Evolutionary conservation across 2,797 vertebrate species (phyloP).

Genomic region (Fundulus diaphanus): DNA sequence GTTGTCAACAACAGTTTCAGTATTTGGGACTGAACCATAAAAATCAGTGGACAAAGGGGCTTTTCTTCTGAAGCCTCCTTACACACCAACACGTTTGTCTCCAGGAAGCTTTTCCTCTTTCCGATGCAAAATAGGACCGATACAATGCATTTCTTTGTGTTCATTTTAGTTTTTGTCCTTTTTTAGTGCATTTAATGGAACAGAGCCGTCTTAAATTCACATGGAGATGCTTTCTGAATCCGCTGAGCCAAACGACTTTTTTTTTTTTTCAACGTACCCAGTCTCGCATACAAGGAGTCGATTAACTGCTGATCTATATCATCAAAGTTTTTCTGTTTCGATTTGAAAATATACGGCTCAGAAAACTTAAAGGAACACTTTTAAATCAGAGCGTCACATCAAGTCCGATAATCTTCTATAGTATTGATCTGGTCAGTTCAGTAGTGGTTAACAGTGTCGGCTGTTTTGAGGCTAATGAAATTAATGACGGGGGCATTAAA

Average conservation of each 20-base stretch:
- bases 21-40: not conserved
- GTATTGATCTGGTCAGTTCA: too few species aligned
- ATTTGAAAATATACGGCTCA: not conserved
- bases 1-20: not conserved
- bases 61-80: not conserved
- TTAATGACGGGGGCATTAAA: too few species aligned
- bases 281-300: not conserved
- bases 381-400: too few species aligned
- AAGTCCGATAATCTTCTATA: too few species aligned
- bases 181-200: slow-evolving; percentile 16
- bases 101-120: not conserved
- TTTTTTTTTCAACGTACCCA: not conserved
- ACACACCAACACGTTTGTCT: not conserved
- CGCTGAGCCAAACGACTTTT: not conserved
- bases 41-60: not conserved
- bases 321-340: not conserved
- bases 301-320: not conserved
- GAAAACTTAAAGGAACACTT: too few species aligned
- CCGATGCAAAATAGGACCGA: not conserved
- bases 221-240: slow-evolving; percentile 1
- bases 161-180: not conserved
- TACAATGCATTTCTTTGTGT: slow-evolving; percentile 2
- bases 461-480: too few species aligned
- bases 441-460: too few species aligned
- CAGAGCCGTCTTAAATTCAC: not conserved